Evolutionary conservation across 2,797 vertebrate genomes (phyloP), one percentile per base, ranked within the genome.

Genomic region (Cephalopachus bancanus): DNA sequence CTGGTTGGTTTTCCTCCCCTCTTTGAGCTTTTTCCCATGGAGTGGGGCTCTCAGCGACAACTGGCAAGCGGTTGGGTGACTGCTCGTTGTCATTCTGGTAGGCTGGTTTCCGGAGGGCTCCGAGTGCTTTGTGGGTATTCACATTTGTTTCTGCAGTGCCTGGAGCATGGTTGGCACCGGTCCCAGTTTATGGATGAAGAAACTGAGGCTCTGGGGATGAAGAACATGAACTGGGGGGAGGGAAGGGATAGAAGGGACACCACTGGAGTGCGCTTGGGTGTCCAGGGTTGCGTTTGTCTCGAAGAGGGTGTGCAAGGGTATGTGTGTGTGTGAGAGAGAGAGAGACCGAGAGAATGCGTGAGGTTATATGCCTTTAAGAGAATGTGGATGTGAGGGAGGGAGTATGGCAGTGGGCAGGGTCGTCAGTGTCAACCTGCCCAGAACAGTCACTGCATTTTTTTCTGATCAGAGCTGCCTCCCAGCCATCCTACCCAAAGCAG

Each of bases 11-110:
- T 69, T 64, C 51, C 74, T 64, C 11, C 26, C n/a, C 24, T 85
- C 71, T 22, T 64, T 1, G 1, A n/a, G 76, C 69, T 59, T 76
- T 74, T 53, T 89, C 93, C 93, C 69, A 26, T 30, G 96, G 96
- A 96, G 94, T 49, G 89, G 92, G 79, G 94, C 96, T 92, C 91
- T 94, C 96, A 49, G 96, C 0, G 79, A 95, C 97, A 96, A 92
- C 96, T 97, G 96, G 89, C n/a, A 5, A 69, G 53, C 1, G 22
- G 89, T 1, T 5, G 72, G 78, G 89, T 1, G 0, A 16, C 22
- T 5, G 75, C 86, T 97, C 7, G 3, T 93, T 96, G 92, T 93
- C 96, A 81, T 96, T 96, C 93, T 95, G 91, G 79, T 30, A 33
- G 80, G 89, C 90, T 1, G 5, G 78, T 72, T 91, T 95, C 85